phyloP scores from a whole-genome alignment of 2,113 vertebrate species.

The Regulus satrapa region DNA sequence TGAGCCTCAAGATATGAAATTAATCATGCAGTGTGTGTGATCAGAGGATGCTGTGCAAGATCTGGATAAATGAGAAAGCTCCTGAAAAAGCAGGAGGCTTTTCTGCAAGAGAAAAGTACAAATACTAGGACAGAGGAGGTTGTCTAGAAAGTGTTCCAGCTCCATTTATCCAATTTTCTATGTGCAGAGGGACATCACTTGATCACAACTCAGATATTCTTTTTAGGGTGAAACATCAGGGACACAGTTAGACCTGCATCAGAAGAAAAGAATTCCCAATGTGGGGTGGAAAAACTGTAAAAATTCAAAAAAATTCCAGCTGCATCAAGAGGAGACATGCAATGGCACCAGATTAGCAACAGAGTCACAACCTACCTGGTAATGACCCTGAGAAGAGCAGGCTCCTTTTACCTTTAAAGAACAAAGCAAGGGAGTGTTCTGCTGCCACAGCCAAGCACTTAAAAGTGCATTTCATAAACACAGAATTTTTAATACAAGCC shows the following conservation, averaged over 20 bases:
- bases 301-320: not conserved
- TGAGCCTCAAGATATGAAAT: not conserved
- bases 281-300: not conserved
- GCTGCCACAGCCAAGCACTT: not conserved
- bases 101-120: not conserved
- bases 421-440: not conserved
- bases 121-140: not conserved
- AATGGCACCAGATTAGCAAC: not conserved
- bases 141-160: not conserved
- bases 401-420: not conserved
- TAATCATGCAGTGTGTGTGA: fast-evolving
- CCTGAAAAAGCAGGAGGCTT: not conserved
- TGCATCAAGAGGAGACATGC: not conserved
- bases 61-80: not conserved
- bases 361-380: not conserved
- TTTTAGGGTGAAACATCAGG: not conserved
- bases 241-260: not conserved
- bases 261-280: not conserved
- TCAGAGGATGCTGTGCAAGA: not conserved
- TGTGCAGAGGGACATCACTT: not conserved
- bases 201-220: not conserved
- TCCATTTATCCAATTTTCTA: not conserved
- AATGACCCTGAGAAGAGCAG: not conserved
- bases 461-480: not conserved
- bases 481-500: not conserved